Evolutionary conservation across 2,888 invertebrate genomes (phyloP), one percentile per base, ranked within the genome.

Genomic region (Luperina testacea): DNA sequence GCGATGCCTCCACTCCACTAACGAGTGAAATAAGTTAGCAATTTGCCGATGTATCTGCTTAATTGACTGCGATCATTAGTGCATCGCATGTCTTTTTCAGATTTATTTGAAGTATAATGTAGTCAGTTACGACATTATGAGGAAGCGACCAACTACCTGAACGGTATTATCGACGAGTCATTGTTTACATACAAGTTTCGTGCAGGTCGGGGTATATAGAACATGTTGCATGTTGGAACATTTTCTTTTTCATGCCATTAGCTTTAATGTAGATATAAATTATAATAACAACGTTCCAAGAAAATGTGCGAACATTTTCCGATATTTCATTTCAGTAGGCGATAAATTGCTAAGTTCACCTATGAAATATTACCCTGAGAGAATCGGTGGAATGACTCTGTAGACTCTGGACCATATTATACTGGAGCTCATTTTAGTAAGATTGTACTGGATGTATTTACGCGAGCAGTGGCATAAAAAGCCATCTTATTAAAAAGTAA

Each of bases 11-110:
- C 76, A 83, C 80, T 78, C 67, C 64, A 79, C 78, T 87, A 88
- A 89, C 83, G 81, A 87, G 85, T 87, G 81, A 84, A 87, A 86
- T 86, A 79, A 85, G 80, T 88, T 78, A 76, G 81, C 85, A 86
- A 81, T 90, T 87, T 85, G 72, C 76, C 65, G 77, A 80, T 81
- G 83, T 86, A 84, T 81, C 87, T 76, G 78, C 69, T 75, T 84
- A 85, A 87, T 87, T 86, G 82, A 77, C 80, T 77, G 76, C 68
- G 72, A 80, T 81, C 75, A 79, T 77, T 83, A 75, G 72, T 72
- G 78, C 80, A 83, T 83, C 32, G 81, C 81, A 81, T 82, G 83
- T 57, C 64, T 81, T 79, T 82, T 77, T 72, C n/a, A 70, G 61
- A 63, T 68, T 73, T 75, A 71, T 77, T 85, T 42, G n/a, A 68